Conservation (phyloP, 35 echinoderm and acorn worm genomes). For the Hemicentrotus pulcherrimus region DNA sequence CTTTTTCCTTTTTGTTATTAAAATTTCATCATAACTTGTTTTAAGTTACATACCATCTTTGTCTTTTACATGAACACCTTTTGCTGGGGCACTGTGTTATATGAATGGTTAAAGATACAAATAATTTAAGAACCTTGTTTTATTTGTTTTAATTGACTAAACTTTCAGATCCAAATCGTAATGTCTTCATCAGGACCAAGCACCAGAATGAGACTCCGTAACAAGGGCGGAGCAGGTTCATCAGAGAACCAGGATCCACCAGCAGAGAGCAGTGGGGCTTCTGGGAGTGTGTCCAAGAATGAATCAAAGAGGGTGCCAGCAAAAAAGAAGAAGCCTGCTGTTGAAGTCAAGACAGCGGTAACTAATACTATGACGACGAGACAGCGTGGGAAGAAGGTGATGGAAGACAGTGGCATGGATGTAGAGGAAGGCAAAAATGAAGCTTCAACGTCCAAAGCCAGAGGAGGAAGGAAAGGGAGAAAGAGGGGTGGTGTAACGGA, state of each 20-base stretch:
- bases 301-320: not conserved
- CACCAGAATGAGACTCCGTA: slow-evolving; percentile 2
- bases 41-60: no score
- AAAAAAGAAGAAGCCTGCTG: not conserved
- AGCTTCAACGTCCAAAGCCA: slow-evolving; percentile 29
- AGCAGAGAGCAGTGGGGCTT: not conserved
- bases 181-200: not conserved
- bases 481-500: not conserved
- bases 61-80: no score
- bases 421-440: not conserved
- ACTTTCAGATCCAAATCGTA: not conserved
- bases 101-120: no score
- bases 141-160: not conserved
- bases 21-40: no score
- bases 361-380: not conserved
- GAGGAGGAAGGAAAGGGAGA: slow-evolving; percentile 14
- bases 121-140: not conserved
- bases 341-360: not conserved
- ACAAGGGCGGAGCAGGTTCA: not conserved
- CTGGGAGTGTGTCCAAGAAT: not conserved
- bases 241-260: not conserved
- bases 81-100: no score
- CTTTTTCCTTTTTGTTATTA: no score
- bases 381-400: not conserved
- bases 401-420: not conserved